Percentiles rank a stretch among this genome's conserved stretches.
These are phyloP conservation scores for Drosophila bocqueti DNA, from an alignment of 1,140 invertebrate species.

Conservation along the genomic window DNA sequence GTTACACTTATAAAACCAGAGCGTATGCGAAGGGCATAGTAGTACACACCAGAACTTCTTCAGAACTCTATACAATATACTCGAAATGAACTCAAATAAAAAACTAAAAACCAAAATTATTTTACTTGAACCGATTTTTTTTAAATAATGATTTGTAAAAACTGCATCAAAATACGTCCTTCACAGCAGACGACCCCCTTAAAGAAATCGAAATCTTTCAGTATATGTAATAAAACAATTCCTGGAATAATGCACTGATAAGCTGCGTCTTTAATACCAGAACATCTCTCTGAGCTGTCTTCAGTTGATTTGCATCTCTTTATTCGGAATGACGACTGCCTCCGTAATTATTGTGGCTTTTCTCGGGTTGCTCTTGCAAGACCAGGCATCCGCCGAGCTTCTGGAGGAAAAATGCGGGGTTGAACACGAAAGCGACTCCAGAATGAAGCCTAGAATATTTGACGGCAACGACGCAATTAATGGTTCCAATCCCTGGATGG, in stretches of 20 bases:
- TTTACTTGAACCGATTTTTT: too few relatives aligned
- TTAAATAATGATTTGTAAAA: too few relatives aligned
- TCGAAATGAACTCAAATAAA: too few relatives aligned
- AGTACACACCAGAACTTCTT: too few relatives aligned
- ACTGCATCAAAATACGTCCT: too few relatives aligned
- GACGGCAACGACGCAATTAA: not conserved
- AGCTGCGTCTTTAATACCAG: not conserved
- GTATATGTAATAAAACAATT: not conserved
- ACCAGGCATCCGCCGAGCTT: not conserved
- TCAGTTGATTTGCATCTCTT: constrained; percentile 6
- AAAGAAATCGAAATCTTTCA: not conserved
- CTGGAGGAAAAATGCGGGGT: constrained; percentile 6
- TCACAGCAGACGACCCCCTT: too few relatives aligned
- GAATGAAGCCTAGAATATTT: not conserved
- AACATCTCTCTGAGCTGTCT: not conserved
- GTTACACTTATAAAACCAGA: too few relatives aligned
- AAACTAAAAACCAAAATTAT: too few relatives aligned
- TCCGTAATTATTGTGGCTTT: not conserved
- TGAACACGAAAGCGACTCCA: fast-evolving
- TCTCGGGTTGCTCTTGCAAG: not conserved
- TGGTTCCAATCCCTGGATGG: constrained; percentile 10
- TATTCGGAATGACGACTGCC: not conserved
- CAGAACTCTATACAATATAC: too few relatives aligned
- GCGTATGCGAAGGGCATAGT: too few relatives aligned
- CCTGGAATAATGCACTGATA: not conserved